Conservation (phyloP, 2,113 vertebrate species). For the Microcebus tavaratra region DNA sequence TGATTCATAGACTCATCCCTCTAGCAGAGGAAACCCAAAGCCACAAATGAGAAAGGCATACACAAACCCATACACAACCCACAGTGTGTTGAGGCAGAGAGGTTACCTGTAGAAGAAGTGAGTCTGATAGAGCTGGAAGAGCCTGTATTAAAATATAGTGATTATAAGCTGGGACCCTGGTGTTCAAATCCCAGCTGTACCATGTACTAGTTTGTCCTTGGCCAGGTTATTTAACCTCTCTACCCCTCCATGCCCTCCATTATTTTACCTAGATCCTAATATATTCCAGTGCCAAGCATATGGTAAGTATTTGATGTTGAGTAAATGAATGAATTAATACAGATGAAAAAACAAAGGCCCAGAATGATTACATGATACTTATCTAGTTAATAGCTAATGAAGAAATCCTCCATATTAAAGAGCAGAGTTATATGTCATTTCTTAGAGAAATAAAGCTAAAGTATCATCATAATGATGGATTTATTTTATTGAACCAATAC, state of each 20-base stretch:
- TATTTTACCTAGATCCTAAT: neutral
- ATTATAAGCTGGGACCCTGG: neutral
- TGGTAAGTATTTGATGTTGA: neutral
- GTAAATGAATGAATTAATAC: neutral
- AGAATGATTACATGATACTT: neutral
- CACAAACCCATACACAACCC: neutral
- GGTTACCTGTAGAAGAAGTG: neutral
- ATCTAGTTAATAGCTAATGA: neutral
- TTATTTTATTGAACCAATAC: slow-evolving; percentile 20
- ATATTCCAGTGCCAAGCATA: neutral
- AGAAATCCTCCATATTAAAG: slow-evolving; percentile 2
- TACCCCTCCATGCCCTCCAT: neutral
- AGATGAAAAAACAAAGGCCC: neutral
- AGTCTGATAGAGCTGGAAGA: neutral
- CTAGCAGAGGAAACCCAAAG: neutral
- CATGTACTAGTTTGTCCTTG: neutral
- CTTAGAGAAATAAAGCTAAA: slow-evolving; percentile 9
- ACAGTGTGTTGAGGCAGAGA: neutral
- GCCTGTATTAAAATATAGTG: neutral
- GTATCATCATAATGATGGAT: neutral
- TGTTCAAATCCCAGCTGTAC: neutral
- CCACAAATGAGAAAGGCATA: neutral
- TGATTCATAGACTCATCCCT: neutral
- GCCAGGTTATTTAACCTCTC: neutral
- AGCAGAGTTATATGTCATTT: neutral